Base-by-base conservation (phyloP, 1,140 invertebrate genomes). In the Sycophila sp. region DNA sequence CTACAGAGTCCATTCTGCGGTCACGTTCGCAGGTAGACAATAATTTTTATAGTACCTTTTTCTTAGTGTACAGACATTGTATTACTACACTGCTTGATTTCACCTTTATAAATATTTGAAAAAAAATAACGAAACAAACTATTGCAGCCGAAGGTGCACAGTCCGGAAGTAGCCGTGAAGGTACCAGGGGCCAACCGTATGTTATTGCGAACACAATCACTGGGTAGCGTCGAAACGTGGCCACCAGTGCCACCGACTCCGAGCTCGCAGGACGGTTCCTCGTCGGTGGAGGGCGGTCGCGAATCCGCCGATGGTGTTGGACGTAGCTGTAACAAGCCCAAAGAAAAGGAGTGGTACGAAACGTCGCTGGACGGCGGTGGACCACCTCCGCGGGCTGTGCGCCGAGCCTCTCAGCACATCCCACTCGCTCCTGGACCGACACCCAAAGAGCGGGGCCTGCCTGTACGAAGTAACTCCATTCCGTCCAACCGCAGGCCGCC, bases 291-390 rank as follows among this genome's bases (percentile, higher is more conserved):
- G 79, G n/a, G n/a, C n/a, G 76, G 69, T 77, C 79, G 28, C 76
- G 80, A 71, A 77, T 80, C 79, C 32, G 80, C 78, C 22, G 67
- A 73, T 38, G 73, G 75, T 66, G 58, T 68, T 55, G 73, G 45
- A 13, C 66, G 71, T 34, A 63, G 42, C 42, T 78, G 55, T 80
- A 79, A 76, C 77, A 78, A 81, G 62, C 73, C 73, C 6, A 82
- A 78, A 64, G 90, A 92, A 74, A 92, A 92, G 76, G 90, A 92
- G 59, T 93, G 92, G 92, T 91, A 91, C 78, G 92, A 93, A 81
- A 92, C 91, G 1, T 91, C 90, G 7, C 78, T 93, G 47, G 92
- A 93, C 83, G 88, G 89, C 0, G 88, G 87, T 34, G 87, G 87
- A 28, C 24, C 75, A 4, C 64, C 42, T 58, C 62, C 56, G 7